Evolutionary conservation across 2,797 vertebrate species (phyloP), one percentile per base, ranked within the genome.

Genomic region (Chelon labrosus): DNA sequence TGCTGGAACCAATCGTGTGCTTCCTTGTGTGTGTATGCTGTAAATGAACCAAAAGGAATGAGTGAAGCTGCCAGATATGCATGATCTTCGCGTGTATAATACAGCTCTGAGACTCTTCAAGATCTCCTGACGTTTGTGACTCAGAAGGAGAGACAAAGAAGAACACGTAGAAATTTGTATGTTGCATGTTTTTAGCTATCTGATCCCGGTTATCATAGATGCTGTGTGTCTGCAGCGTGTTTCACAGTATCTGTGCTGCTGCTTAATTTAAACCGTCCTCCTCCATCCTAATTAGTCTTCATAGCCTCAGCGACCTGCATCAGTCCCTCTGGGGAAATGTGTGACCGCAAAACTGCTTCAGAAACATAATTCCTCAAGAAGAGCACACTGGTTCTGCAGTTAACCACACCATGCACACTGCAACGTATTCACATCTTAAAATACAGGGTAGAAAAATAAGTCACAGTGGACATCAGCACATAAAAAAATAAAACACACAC

Each of bases 231-330:
- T 79, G 58, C 63, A 66, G 53, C 25, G 4, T 81, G 73, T 72
- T 69, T 63, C 85, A 86, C 84, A 73, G 85, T 93, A 92, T 93
- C 86, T 91, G 87, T 94, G 91, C 90, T 90, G 90, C 81, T 86
- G 84, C 91, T 88, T 92, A 86, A 92, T 94, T 91, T 93, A 93
- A 92, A 91, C 81, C 81, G 72, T 83, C 73, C 74, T 90, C 83
- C 63, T 83, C 83, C 59, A 20, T 71, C 87, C 82, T 91, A 94
- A 93, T 93, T 93, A 94, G 91, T 90, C 77, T 85, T 75, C 74
- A 59, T 84, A 75, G 79, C 70, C 84, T 75, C 55, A 54, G 51
- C 52, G 78, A 88, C 87, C 83, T 83, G 83, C 58, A 77, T 77
- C 65, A 64, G 64, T 50, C 60, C 85, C 89, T 89, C 84, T 9